A percentile compares a stretch with the other conserved stretches of the same genome.
phyloP scores from a whole-genome alignment of 2,113 vertebrate genomes.

The Sphyrna mokarran region DNA sequence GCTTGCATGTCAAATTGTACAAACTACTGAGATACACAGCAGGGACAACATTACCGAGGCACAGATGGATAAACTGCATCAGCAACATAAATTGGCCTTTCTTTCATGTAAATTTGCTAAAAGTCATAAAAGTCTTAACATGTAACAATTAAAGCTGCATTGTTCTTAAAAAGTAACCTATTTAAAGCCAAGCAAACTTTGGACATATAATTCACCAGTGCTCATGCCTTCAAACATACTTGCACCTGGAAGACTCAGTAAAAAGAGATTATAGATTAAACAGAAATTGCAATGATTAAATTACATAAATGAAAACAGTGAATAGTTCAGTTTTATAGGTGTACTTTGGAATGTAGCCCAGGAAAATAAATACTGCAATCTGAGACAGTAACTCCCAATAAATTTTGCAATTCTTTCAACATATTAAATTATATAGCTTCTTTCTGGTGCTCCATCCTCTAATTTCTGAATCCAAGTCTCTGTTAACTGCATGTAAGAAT shows the following conservation, averaged over 20 bases:
- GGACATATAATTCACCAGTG: background rate
- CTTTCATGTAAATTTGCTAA: background rate
- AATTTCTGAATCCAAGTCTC: background rate
- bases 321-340: background rate
- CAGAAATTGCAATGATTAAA: background rate
- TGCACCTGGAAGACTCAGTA: background rate
- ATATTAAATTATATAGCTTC: conserved; percentile 9
- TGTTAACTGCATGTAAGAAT: background rate
- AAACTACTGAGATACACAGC: background rate
- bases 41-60: background rate
- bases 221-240: background rate
- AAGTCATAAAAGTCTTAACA: background rate
- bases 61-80: background rate
- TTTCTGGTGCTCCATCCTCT: background rate
- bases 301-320: conserved; percentile 21
- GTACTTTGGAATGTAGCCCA: conserved; percentile 24
- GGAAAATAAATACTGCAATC: conserved; percentile 1
- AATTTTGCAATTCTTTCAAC: background rate
- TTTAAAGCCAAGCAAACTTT: background rate
- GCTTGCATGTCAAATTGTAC: background rate
- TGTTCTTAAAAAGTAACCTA: background rate
- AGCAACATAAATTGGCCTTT: background rate
- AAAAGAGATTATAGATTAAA: background rate
- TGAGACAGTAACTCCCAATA: conserved; percentile 1
- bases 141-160: background rate